Evolutionary conservation across 2,113 vertebrate genomes (phyloP).

Genomic region (Plotosus lineatus): DNA sequence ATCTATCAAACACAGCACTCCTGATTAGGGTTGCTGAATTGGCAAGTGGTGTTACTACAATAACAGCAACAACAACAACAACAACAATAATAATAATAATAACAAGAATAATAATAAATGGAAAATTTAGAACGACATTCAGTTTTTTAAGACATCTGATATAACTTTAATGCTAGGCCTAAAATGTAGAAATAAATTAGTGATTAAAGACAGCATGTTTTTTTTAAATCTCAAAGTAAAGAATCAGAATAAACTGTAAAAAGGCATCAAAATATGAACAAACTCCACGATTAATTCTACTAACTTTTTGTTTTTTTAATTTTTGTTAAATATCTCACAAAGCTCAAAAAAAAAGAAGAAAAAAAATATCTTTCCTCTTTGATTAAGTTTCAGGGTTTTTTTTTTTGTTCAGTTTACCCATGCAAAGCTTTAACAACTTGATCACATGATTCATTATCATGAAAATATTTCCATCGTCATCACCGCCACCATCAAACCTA

Average conservation of each 20-base stretch:
- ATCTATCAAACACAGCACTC: not conserved
- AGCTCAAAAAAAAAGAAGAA: too few species aligned
- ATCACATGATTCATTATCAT: too few species aligned
- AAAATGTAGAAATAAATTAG: not conserved
- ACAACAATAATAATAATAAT: constrained; percentile 9
- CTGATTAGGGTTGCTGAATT: not conserved
- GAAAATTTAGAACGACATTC: not conserved
- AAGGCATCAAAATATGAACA: not conserved
- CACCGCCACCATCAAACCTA: too few species aligned
- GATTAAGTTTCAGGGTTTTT: too few species aligned
- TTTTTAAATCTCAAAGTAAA: not conserved
- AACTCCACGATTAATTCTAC: too few species aligned
- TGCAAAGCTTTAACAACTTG: too few species aligned
- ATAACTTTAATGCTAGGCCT: not conserved
- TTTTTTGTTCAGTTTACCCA: too few species aligned
- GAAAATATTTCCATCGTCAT: too few species aligned
- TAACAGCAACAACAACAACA: not conserved
- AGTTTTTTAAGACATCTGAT: not conserved
- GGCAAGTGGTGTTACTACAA: not conserved
- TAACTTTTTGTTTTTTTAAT: too few species aligned
- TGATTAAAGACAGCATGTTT: not conserved
- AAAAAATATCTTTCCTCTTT: too few species aligned
- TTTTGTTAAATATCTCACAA: too few species aligned
- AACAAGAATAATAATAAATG: not conserved
- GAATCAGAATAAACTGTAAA: not conserved